These are phyloP conservation scores for Mesocricetus auratus DNA, from an alignment of 2,113 vertebrate genomes.

Conservation along the genomic window DNA sequence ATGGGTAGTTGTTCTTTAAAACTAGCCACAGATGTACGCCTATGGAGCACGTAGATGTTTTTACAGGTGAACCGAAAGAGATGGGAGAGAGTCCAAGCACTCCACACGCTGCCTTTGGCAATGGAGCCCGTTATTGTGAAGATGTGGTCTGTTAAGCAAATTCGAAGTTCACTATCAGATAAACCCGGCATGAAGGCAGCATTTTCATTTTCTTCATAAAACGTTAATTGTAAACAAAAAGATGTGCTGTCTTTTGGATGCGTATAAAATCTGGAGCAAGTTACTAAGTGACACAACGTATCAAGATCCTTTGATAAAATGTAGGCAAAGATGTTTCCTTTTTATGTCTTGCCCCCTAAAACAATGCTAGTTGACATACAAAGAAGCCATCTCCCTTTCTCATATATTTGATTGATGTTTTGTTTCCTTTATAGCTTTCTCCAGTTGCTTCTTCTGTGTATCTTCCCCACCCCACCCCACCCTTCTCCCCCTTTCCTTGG, in stretches of 20 bases:
- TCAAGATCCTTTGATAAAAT: conserved; percentile 85
- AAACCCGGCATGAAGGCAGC: conserved; percentile 86
- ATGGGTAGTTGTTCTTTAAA: conserved; percentile 92
- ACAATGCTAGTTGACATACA: conserved; percentile 86
- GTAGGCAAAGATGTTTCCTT: conserved; percentile 85
- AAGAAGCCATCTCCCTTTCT: conserved; percentile 85
- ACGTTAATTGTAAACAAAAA: conserved; percentile 85
- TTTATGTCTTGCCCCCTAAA: conserved; percentile 85
- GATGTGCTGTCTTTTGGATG: conserved; percentile 75
- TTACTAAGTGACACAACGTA: conserved; percentile 86
- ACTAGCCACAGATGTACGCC: conserved; percentile 92
- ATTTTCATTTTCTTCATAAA: conserved; percentile 85
- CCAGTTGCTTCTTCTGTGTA: neutral
- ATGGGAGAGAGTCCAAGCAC: conserved; percentile 91
- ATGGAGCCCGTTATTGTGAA: conserved; percentile 91
- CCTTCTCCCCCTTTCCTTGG: conserved; percentile 57
- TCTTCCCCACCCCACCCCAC: too few relatives aligned
- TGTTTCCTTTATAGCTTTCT: conserved; percentile 82
- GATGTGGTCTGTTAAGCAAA: conserved; percentile 90
- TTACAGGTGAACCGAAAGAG: conserved; percentile 94
- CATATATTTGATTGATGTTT: conserved; percentile 79
- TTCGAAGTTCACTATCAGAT: conserved; percentile 91
- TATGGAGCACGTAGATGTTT: conserved; percentile 93
- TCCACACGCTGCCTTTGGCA: conserved; percentile 92
- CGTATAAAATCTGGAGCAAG: conserved; percentile 76